Evolutionary conservation across 1,140 invertebrate genomes (phyloP).

Genomic region (Andricus grossulariae): DNA sequence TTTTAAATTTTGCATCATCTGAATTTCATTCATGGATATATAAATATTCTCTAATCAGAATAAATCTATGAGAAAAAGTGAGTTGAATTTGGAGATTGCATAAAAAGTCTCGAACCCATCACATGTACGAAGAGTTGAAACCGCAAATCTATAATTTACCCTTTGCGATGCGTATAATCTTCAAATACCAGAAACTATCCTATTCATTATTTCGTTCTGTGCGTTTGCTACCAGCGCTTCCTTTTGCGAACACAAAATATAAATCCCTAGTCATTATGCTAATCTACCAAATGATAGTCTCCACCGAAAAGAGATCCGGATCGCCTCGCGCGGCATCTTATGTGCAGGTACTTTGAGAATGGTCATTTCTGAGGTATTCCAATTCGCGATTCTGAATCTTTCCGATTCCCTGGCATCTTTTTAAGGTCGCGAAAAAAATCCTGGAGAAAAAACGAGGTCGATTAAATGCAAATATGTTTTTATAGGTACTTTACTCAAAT

Average conservation of each 20-base stretch:
- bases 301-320: constrained; percentile 42
- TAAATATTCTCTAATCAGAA: not conserved
- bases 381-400: constrained; percentile 13
- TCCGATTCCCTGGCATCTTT: not conserved
- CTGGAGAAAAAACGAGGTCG: too few relatives aligned
- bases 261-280: constrained; percentile 75
- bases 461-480: too few relatives aligned
- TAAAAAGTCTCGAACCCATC: constrained; percentile 46
- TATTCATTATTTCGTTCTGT: constrained; percentile 76
- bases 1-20: too few relatives aligned
- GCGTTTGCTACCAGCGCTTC: constrained; percentile 72
- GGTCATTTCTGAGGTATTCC: constrained; percentile 35
- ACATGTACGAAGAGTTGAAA: constrained; percentile 60
- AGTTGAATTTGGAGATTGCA: not conserved
- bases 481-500: too few relatives aligned
- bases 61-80: not conserved
- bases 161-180: constrained; percentile 73
- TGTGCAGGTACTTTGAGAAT: constrained; percentile 17
- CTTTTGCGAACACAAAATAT: constrained; percentile 63
- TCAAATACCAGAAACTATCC: constrained; percentile 75
- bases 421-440: not conserved
- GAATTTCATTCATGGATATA: not conserved
- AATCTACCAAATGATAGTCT: constrained; percentile 73
- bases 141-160: constrained; percentile 75
- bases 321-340: constrained; percentile 27